Base-by-base conservation (phyloP, 1,140 invertebrate genomes). In the Drosophila parvula region DNA sequence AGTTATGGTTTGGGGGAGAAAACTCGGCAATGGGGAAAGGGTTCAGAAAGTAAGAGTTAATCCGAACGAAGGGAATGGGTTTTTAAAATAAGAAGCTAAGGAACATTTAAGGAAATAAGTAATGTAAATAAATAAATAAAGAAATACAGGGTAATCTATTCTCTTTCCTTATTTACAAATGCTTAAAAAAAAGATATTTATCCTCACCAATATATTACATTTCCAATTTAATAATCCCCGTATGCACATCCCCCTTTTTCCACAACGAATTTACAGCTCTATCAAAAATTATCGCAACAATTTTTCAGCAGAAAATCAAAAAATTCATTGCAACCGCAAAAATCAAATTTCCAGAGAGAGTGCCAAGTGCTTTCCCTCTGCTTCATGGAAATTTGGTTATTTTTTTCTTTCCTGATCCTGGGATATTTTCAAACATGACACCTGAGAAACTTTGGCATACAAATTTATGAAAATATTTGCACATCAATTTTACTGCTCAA, bases 391-490 rank as follows among this genome's bases (percentile, higher is more conserved):
- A 63, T 71, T 70, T 60, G 56, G 64, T 44, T 65, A 53, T 60
- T 60, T 63, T 38, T 38, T 38, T 36, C 18, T 10, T 11, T 11
- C 6, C 50, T 58, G 75, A 60, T 81, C 71, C 62, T 60, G 79
- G 60, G 74, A 51, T 79, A 58, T 83, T 88, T 88, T 74, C 77
- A 83, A 88, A 88, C 84, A 89, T 88, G 83, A 88, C 83, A 88
- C 84, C 83, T 71, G 45, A 27, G 51, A 67, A 79, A 88, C 84
- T 88, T 88, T 79, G 57, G 84, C 70, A 83, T 78, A 79, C 86
- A 88, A 89, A 88, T 89, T 89, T 88, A 89, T 89, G 84, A 86
- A 86, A 86, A 86, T 86, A 86, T 86, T 86, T 86, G 67, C 83
- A 77, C 83, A 88, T 89, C 83, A 88, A 83, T 83, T 88, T 82